Percentiles rank a stretch among this genome's conserved stretches.
These are phyloP conservation scores for Geotrypetes seraphini DNA, from an alignment of 2,797 vertebrate genomes.

Conservation along the genomic window DNA sequence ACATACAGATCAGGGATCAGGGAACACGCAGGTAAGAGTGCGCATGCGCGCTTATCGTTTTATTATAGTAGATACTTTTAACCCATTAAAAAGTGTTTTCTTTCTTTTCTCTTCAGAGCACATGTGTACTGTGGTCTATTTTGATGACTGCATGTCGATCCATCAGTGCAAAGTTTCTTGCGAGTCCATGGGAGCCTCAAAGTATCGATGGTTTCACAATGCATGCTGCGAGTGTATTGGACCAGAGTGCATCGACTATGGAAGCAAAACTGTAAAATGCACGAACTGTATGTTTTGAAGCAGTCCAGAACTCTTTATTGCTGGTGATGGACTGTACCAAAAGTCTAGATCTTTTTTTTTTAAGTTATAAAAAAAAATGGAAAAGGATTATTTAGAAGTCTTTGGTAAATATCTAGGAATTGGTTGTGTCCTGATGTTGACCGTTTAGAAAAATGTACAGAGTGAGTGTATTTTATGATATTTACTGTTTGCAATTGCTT, in stretches of 20 bases:
- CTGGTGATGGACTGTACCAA: no score
- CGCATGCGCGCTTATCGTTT: no score
- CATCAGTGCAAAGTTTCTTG: conserved; percentile 95
- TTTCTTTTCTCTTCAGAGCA: conserved; percentile 59
- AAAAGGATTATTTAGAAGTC: conserved; percentile 8
- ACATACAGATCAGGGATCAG: no score
- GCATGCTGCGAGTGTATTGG: conserved; percentile 97
- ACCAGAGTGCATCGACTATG: conserved; percentile 93
- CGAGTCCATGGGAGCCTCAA: conserved; percentile 96
- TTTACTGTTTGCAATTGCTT: no score
- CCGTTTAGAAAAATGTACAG: conserved; percentile 23
- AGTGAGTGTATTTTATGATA: no score
- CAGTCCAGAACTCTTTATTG: no score
- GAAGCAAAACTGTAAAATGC: conserved; percentile 91
- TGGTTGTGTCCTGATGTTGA: conserved; percentile 9
- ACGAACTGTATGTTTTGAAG: conserved; percentile 93
- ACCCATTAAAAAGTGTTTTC: neutral
- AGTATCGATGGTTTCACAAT: conserved; percentile 98
- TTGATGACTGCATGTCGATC: conserved; percentile 96
- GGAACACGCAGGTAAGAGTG: no score
- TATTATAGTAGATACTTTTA: no score
- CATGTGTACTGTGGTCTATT: conserved; percentile 96
- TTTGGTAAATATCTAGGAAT: conserved; percentile 18
- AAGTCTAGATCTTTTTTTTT: no score
- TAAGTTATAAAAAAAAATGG: neutral